These are phyloP conservation scores for Tragelaphus oryx DNA, from an alignment of 2,797 vertebrate species.

Conservation along the genomic window DNA sequence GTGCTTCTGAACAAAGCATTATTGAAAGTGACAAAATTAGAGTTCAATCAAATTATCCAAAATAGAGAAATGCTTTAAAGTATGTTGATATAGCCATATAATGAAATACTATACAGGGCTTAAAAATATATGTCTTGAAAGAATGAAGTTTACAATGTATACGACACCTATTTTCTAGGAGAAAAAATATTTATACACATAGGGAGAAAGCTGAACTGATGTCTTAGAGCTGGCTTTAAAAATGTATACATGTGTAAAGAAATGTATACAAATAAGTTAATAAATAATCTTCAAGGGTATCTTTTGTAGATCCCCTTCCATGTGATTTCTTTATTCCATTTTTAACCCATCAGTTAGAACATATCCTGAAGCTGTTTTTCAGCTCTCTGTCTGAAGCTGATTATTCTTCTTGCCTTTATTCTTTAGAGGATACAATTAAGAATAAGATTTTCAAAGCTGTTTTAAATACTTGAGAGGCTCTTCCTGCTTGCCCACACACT, in stretches of 20 bases:
- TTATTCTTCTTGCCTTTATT: conserved; percentile 29
- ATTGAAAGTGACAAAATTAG: conserved; percentile 19
- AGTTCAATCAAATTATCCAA: conserved; percentile 1
- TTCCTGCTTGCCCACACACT: neutral
- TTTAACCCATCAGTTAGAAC: conserved; percentile 14
- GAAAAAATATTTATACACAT: neutral
- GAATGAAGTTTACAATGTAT: neutral
- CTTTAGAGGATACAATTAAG: conserved; percentile 11
- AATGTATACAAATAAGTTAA: neutral
- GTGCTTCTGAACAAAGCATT: conserved; percentile 13
- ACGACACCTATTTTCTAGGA: conserved; percentile 3
- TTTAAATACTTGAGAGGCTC: conserved; percentile 24
- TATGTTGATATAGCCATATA: neutral
- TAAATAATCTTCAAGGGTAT: neutral
- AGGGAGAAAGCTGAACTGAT: neutral
- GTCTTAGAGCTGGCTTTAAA: neutral
- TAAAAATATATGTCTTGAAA: conserved; percentile 41
- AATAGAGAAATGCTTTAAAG: neutral
- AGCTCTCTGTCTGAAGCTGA: conserved; percentile 23
- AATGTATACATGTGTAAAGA: neutral
- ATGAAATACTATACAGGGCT: neutral
- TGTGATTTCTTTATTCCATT: neutral
- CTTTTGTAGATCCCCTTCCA: neutral
- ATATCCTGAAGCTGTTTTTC: conserved; percentile 13
- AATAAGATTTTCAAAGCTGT: conserved; percentile 20